phyloP scores from a whole-genome alignment of 2,888 invertebrate species.

The Sphaeridia pumilis region DNA sequence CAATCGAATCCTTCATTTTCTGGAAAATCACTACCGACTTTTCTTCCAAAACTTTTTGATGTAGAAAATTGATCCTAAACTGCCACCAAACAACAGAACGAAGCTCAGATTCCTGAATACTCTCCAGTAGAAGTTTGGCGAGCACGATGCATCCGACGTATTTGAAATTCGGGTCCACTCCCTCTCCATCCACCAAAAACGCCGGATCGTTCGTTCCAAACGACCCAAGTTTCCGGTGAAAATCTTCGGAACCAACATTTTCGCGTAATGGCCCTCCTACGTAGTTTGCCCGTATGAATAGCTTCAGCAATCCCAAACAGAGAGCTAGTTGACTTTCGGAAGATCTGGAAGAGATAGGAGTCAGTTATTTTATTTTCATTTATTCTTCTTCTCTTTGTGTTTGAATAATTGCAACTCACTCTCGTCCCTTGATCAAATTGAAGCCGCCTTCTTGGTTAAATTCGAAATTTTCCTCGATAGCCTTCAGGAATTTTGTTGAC shows the following conservation, averaged over 20 bases:
- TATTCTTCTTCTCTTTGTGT: too few relatives aligned
- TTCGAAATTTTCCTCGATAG: too few relatives aligned
- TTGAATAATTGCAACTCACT: too few relatives aligned
- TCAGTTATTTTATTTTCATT: too few relatives aligned
- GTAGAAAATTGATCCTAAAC: constrained; percentile 57
- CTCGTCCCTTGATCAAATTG: too few relatives aligned
- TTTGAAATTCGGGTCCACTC: constrained; percentile 6
- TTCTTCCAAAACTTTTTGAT: constrained; percentile 67
- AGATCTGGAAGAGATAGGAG: background rate
- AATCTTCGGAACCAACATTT: background rate
- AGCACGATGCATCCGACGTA: constrained; percentile 9
- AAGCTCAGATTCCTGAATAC: background rate
- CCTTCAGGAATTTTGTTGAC: too few relatives aligned
- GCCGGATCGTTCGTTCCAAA: too few relatives aligned
- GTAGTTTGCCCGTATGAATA: constrained; percentile 15
- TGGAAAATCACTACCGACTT: constrained; percentile 45
- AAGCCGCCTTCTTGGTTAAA: too few relatives aligned
- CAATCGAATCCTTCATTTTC: constrained; percentile 1
- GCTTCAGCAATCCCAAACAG: constrained; percentile 6
- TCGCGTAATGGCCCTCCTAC: constrained; percentile 1
- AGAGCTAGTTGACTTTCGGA: background rate
- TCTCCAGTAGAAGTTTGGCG: constrained; percentile 12
- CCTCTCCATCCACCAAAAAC: constrained; percentile 19
- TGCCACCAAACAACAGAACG: constrained; percentile 52
- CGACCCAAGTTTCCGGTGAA: too few relatives aligned